Percentiles rank a stretch among this genome's conserved stretches.
These are phyloP conservation scores for Paelopatides confundens DNA, from an alignment of 53 echinoderm and acorn worm species.

Conservation along the genomic window DNA sequence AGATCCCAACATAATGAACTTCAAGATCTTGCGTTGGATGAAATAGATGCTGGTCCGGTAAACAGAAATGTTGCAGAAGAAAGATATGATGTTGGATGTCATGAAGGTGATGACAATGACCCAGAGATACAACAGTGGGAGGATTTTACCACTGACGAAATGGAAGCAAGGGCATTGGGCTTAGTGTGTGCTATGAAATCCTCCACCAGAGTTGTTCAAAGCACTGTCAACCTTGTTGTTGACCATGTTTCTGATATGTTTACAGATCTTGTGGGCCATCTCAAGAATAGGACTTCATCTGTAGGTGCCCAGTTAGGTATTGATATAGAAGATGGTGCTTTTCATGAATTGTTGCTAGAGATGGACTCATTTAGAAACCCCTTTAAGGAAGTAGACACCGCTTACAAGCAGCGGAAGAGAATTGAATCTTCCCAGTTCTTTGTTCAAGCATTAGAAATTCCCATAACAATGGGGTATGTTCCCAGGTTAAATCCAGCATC, in stretches of 20 bases:
- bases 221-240: conserved; percentile 39
- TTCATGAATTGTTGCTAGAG: background rate
- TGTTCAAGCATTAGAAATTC: conserved; percentile 19
- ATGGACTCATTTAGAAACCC: conserved; percentile 14
- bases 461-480: conserved; percentile 41
- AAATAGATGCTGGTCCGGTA: background rate
- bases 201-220: conserved; percentile 31
- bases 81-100: background rate
- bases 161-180: conserved; percentile 23
- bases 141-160: background rate
- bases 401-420: background rate
- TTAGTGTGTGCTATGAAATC: conserved; percentile 42
- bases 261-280: conserved; percentile 18
- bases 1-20: background rate
- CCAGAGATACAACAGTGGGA: conserved; percentile 15
- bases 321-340: background rate
- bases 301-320: background rate
- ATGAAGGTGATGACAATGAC: background rate
- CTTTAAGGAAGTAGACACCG: conserved; percentile 18
- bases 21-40: background rate
- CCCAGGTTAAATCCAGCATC: conserved; percentile 23
- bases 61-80: conserved; percentile 18
- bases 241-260: conserved; percentile 27
- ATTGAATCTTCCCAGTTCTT: conserved; percentile 11
- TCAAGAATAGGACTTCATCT: background rate